These are phyloP conservation scores for Heliocidaris erythrogramma DNA, from an alignment of 35 echinoderm and acorn worm genomes.

Conservation along the genomic window DNA sequence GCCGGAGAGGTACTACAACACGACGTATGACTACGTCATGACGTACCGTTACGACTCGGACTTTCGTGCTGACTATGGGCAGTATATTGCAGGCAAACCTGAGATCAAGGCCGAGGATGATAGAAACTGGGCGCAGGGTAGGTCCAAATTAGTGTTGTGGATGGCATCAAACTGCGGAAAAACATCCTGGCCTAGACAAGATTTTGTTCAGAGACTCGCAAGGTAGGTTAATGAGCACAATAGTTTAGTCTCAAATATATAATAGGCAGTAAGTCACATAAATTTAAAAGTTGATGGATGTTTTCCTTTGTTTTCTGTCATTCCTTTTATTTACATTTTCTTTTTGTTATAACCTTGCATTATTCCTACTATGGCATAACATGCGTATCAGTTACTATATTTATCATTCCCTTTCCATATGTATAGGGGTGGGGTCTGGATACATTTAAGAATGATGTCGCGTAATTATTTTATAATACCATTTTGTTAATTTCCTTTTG, in stretches of 20 bases:
- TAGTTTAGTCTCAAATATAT: no score
- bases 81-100: constrained; percentile 39
- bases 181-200: constrained; percentile 56
- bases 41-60: constrained; percentile 62
- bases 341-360: no score
- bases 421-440: no score
- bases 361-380: no score
- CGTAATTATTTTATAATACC: no score
- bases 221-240: constrained; percentile 2
- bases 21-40: constrained; percentile 59
- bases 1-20: constrained; percentile 44
- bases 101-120: background rate
- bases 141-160: constrained; percentile 59
- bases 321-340: no score
- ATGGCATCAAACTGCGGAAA: constrained; percentile 71
- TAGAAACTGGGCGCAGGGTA: constrained; percentile 28
- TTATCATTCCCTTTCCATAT: no score
- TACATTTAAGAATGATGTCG: no score
- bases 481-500: background rate
- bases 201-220: constrained; percentile 54
- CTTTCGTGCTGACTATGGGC: constrained; percentile 67
- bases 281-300: no score
- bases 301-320: no score
- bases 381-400: no score
- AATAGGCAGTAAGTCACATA: no score